Conservation (phyloP, 2,113 vertebrate genomes). For the Corvus moneduloides region DNA sequence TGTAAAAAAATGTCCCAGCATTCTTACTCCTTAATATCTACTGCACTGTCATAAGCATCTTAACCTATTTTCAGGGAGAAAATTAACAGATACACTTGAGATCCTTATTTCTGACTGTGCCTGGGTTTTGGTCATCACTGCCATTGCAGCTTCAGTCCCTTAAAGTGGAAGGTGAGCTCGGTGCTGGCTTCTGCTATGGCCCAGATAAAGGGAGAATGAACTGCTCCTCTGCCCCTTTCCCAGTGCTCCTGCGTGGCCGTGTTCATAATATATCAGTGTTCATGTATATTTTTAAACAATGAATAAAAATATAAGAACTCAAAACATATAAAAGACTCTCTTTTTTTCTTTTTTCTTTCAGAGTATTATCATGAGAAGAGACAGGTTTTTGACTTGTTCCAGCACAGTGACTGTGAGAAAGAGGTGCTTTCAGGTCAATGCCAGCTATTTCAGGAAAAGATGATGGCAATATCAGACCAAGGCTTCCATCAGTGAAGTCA, state of each 20-base stretch:
- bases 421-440: not conserved
- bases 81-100: not conserved
- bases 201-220: not conserved
- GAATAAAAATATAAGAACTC: not conserved
- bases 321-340: not conserved
- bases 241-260: not conserved
- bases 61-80: not conserved
- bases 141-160: not conserved
- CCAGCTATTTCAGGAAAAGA: not conserved
- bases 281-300: not conserved
- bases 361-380: not conserved
- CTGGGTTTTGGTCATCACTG: not conserved
- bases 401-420: not conserved
- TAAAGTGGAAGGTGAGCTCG: not conserved
- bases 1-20: not conserved
- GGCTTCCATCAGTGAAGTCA: not conserved
- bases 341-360: not conserved
- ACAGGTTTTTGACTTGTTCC: not conserved
- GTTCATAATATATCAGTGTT: not conserved
- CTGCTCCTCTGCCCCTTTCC: not conserved
- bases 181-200: not conserved
- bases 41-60: rapidly evolving
- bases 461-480: not conserved
- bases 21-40: not conserved
- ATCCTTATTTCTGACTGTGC: not conserved